Conservation (phyloP, 2,888 invertebrate genomes). For the Acrocyrtus sp. region DNA sequence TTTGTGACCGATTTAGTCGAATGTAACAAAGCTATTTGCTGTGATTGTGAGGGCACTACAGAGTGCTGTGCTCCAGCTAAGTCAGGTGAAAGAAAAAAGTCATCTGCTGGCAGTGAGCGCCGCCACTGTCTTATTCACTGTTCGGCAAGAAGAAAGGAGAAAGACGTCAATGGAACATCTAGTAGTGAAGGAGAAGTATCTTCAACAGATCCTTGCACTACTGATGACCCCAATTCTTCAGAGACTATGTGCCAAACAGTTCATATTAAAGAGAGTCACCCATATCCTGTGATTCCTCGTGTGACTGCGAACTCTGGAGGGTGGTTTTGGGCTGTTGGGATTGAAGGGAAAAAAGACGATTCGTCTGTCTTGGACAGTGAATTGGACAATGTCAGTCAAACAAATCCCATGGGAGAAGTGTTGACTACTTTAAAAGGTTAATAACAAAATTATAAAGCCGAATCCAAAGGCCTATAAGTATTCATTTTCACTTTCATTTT, state of each 20-base stretch:
- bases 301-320: slow-evolving; percentile 78
- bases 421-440: slow-evolving; percentile 56
- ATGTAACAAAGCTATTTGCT: slow-evolving; percentile 62
- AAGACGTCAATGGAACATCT: slow-evolving; percentile 6
- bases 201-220: neutral
- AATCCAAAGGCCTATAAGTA: too few species aligned
- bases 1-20: slow-evolving; percentile 62
- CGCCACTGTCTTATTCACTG: slow-evolving; percentile 44
- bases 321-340: slow-evolving; percentile 86
- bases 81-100: slow-evolving; percentile 2
- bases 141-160: slow-evolving; percentile 25
- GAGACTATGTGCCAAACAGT: slow-evolving; percentile 40
- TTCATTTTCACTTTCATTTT: neutral
- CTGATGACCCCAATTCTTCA: neutral
- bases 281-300: slow-evolving; percentile 71
- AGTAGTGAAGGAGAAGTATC: slow-evolving; percentile 5
- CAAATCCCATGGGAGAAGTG: slow-evolving; percentile 58
- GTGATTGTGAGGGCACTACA: slow-evolving; percentile 63
- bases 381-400: slow-evolving; percentile 6
- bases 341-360: slow-evolving; percentile 77
- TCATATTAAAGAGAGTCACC: slow-evolving; percentile 71
- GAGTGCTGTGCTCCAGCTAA: slow-evolving; percentile 39
- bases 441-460: slow-evolving; percentile 5
- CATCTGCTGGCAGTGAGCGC: neutral
- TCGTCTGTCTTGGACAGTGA: slow-evolving; percentile 67